Conservation (phyloP, 1,140 invertebrate species). For the Neocloeon triangulifer region DNA sequence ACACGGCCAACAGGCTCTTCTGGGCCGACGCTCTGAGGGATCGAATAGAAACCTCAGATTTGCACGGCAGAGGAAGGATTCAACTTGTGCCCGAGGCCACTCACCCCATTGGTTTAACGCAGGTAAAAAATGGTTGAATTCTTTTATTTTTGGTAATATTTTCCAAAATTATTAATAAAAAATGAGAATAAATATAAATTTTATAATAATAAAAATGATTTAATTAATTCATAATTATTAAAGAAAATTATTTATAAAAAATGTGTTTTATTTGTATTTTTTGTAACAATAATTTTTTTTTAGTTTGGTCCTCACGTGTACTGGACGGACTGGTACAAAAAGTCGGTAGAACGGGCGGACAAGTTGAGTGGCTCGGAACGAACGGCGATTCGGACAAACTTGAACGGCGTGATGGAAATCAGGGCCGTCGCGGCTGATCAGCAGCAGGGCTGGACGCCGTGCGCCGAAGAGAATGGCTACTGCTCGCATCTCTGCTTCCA, state of each 20-base stretch:
- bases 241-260: neutral
- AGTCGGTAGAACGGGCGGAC: conserved; percentile 50
- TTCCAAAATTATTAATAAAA: neutral
- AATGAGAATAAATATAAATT: neutral
- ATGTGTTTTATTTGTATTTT: neutral
- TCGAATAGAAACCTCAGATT: conserved; percentile 69
- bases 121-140: conserved; percentile 19
- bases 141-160: neutral
- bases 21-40: conserved; percentile 80
- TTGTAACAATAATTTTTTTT: neutral
- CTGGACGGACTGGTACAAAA: conserved; percentile 78
- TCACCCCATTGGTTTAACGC: conserved; percentile 53
- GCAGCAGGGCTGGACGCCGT: conserved; percentile 56
- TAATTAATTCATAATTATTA: neutral
- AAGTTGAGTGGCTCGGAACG: conserved; percentile 42
- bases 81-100: conserved; percentile 39
- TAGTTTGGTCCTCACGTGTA: conserved; percentile 51
- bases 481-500: conserved; percentile 61
- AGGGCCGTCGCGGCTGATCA: conserved; percentile 41
- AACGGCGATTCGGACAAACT: conserved; percentile 35
- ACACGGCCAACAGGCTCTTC: conserved; percentile 49
- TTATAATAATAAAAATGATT: neutral
- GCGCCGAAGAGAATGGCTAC: conserved; percentile 52
- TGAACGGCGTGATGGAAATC: conserved; percentile 52
- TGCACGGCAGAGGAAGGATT: conserved; percentile 58